Evolutionary conservation across 2,888 invertebrate genomes (phyloP).

Genomic region (Cosmia trapezina): DNA sequence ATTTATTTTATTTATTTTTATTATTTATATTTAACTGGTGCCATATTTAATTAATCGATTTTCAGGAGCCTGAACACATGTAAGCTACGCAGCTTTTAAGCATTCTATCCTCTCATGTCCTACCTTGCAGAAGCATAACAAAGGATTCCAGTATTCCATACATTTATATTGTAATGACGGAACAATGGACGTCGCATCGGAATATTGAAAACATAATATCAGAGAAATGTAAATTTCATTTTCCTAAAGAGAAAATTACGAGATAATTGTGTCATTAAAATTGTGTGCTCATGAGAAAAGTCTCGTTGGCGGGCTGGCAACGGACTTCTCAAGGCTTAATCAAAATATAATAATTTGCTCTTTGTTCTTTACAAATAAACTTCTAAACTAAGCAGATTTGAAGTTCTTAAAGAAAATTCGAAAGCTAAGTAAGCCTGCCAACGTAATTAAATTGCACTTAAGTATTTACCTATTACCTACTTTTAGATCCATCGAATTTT

Average conservation of each 20-base stretch:
- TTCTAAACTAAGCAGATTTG: no score
- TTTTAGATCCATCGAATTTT: neutral
- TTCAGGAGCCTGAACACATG: neutral
- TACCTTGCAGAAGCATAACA: no score
- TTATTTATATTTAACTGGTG: neutral
- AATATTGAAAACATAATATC: neutral
- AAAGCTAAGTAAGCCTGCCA: no score
- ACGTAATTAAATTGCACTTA: no score
- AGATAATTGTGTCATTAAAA: neutral
- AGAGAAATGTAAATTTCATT: neutral
- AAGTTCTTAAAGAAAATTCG: no score
- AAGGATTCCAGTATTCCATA: neutral
- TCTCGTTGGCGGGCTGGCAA: neutral
- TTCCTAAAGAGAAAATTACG: neutral
- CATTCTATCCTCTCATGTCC: neutral
- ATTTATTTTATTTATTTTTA: no score
- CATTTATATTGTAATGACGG: neutral
- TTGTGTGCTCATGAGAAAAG: neutral
- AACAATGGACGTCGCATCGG: neutral
- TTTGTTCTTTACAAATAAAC: neutral
- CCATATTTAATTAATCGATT: neutral
- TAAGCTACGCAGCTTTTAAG: neutral
- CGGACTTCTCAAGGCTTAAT: neutral
- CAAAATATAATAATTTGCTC: neutral
- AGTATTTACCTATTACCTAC: no score